phyloP scores from a whole-genome alignment of 2,888 invertebrate genomes.

The Apotomis betuletana region DNA sequence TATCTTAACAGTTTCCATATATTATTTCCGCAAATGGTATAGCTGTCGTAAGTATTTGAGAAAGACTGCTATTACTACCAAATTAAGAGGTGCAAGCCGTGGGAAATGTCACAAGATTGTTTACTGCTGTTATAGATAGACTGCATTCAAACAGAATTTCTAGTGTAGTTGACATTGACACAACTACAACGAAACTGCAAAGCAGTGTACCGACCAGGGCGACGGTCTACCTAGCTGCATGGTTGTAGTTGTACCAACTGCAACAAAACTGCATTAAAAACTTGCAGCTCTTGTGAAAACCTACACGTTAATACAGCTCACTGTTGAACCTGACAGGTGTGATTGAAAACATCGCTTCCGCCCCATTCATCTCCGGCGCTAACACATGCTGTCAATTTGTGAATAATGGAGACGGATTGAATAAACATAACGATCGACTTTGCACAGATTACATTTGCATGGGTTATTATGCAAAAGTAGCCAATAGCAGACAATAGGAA shows the following conservation, averaged over 20 bases:
- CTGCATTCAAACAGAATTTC: no score
- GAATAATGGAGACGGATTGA: constrained; percentile 20
- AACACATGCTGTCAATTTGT: constrained; percentile 16
- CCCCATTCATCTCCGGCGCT: constrained; percentile 11
- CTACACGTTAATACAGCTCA: background rate
- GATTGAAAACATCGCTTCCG: constrained; percentile 10
- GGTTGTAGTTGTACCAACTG: no score
- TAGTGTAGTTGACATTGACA: no score
- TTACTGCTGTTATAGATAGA: no score
- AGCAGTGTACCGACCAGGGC: no score
- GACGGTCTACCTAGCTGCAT: no score
- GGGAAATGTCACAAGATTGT: no score
- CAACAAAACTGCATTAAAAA: no score
- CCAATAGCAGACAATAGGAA: no score
- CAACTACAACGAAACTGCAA: no score
- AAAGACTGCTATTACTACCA: no score
- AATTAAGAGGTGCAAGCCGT: no score
- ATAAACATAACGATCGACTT: background rate
- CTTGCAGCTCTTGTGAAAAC: background rate
- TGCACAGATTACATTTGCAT: background rate
- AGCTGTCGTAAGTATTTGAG: background rate
- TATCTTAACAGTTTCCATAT: background rate
- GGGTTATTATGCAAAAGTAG: background rate
- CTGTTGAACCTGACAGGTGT: constrained; percentile 14
- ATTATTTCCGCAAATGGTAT: background rate